phyloP scores from a whole-genome alignment of 2,888 invertebrate species.

The Chloroclysta siterata region DNA sequence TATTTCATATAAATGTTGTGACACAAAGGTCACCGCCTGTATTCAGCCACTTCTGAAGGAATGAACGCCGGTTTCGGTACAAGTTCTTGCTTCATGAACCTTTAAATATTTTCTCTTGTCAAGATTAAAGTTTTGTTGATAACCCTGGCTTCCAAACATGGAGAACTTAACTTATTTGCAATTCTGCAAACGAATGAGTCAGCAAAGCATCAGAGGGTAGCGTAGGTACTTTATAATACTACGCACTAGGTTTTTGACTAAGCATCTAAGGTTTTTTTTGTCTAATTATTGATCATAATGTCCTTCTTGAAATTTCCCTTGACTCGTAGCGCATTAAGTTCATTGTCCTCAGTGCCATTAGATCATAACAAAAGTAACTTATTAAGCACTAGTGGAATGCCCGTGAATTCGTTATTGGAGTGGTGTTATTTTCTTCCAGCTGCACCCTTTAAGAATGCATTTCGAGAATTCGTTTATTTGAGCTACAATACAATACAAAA shows the following conservation, averaged over 20 bases:
- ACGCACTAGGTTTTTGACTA: not conserved
- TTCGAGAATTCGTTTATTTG: too few relatives aligned
- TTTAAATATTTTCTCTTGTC: not conserved
- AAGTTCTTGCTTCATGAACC: slow-evolving; percentile 2
- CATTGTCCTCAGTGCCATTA: too few relatives aligned
- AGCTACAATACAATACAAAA: too few relatives aligned
- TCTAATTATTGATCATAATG: too few relatives aligned
- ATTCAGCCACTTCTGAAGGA: not conserved
- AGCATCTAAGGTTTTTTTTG: too few relatives aligned
- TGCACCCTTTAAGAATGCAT: too few relatives aligned
- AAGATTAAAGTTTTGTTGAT: slow-evolving; percentile 4
- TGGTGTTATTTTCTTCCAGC: too few relatives aligned
- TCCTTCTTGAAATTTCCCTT: not conserved
- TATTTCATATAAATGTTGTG: not conserved
- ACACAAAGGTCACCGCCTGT: not conserved
- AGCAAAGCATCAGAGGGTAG: not conserved
- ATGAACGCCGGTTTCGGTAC: not conserved
- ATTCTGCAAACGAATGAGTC: not conserved
- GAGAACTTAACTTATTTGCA: slow-evolving; percentile 8
- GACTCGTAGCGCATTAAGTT: not conserved
- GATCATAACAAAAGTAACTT: too few relatives aligned
- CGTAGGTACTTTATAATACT: not conserved
- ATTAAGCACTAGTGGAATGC: too few relatives aligned
- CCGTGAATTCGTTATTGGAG: too few relatives aligned
- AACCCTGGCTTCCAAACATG: slow-evolving; percentile 16